Evolutionary conservation across 2,888 invertebrate species (phyloP), one percentile per base, ranked within the genome.

Genomic region (Gymnosoma rotundatum): DNA sequence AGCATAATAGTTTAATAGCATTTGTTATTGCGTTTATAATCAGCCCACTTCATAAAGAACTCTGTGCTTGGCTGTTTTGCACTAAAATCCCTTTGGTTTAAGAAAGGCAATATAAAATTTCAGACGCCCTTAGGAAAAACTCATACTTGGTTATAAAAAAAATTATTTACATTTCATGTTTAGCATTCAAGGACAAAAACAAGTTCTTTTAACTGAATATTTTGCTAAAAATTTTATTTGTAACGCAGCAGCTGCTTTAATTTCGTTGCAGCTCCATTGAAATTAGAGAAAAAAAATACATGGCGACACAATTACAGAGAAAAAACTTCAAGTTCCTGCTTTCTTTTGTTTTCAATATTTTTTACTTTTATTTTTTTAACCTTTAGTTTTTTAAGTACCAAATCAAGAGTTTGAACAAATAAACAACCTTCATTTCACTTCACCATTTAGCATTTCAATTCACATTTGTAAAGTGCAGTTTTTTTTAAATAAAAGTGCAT

Each of bases 1-100:
- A 66, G 32, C 72, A 79, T 64, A 79, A 79, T 66, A 79, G 72
- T 66, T 78, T n/a, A n/a, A n/a, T n/a, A n/a, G n/a, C n/a, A n/a
- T n/a, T 70, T 32, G 56, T 75, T 75, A 64, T 70, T 81, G 58
- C 61, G 18, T 52, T 72, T 7, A 20, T 76, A 82, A 75, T 70
- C 58, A 81, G 70, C 52, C 58, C 75, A 66, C 69, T 76, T 70
- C 14, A 42, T 16, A 70, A 60, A 70, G 70, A 52, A 42, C 58
- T 21, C 58, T 21, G 58, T 58, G 42, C 56, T 60, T 64, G 64
- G 70, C 64, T 70, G n/a, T 54, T 48, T 58, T 74, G 9, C 42
- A 32, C 5, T 18, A 50, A 21, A 56, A 12, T 18, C 25, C 6
- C 32, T 67, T 67, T 45, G 4, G 0, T 5, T 45, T 0, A 12